Base-by-base conservation (phyloP, 2,797 vertebrate genomes). In the Arremon aurantiirostris region DNA sequence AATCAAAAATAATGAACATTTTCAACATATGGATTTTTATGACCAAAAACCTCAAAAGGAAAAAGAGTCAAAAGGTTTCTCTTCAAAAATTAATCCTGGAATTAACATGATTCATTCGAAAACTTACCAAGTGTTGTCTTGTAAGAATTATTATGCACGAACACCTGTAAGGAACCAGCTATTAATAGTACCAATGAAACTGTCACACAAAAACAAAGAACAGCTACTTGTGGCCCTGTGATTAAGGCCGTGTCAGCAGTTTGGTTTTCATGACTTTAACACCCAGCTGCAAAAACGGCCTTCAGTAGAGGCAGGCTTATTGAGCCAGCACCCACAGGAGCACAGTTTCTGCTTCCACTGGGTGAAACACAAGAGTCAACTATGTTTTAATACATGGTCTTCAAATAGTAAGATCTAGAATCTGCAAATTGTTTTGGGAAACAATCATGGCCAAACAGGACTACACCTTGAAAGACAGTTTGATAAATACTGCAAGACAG, bases 21-120 rank as follows among this genome's bases (percentile, higher is more conserved):
- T 93, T 84, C 79, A 88, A 84, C 89, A 93, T 92, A 94, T 9
- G 56, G 56, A 73, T 84, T 95, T 97, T 95, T 92, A 95, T 19
- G 41, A 50, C 44, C 35, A 70, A 77, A 95, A 92, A 14, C 60
- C 82, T 77, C 77, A 68, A 84, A 91, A 76, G 47, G 11, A 71
- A 80, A 88, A 44, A 52, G 13, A 90, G 82, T 78, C 77, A 88
- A 73, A 56, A 86, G 46, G 59, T 82, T 64, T 71, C 71, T 55
- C 52, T 79, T 64, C 63, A 89, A 93, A 95, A 88, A 83, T 89
- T 95, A 86, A 90, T 65, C 70, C 80, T 59, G 66, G 47, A 96
- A 95, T 95, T 95, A 95, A 82, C 0, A 0, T 77, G 71, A 89
- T 87, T 82, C 16, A 85, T 69, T 85, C 61, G 46, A 94, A 91